phyloP scores from a whole-genome alignment of 2,888 invertebrate genomes.

The Creontiades dilutus region DNA sequence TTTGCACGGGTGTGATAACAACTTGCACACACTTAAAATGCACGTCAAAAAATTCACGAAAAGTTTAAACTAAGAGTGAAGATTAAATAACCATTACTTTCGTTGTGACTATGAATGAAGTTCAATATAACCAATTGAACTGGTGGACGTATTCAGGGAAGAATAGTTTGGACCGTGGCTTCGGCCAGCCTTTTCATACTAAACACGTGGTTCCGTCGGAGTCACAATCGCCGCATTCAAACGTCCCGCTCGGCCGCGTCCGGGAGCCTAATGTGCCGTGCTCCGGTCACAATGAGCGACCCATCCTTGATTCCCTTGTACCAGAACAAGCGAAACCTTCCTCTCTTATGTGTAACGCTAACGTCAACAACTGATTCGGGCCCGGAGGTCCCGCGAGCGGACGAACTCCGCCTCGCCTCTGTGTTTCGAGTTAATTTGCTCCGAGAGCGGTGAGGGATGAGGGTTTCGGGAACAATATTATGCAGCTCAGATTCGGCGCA shows the following conservation, averaged over 20 bases:
- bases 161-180: no score
- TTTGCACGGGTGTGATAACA: no score
- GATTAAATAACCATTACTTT: no score
- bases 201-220: constrained; percentile 33
- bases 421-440: constrained; percentile 33
- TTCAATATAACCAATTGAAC: no score
- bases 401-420: background rate
- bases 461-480: background rate
- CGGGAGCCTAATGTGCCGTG: constrained; percentile 20
- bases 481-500: background rate
- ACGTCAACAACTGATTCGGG: constrained; percentile 27
- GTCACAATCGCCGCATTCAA: constrained; percentile 13
- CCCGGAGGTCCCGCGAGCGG: background rate
- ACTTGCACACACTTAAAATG: no score
- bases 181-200: background rate
- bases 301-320: constrained; percentile 21
- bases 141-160: no score
- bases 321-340: constrained; percentile 26
- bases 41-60: no score
- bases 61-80: no score
- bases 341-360: background rate
- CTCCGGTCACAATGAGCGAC: constrained; percentile 19
- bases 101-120: no score
- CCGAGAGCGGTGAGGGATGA: background rate
- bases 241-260: constrained; percentile 11